Evolutionary conservation across 2,113 vertebrate species (phyloP), one percentile per base, ranked within the genome.

Genomic region (Ahaetulla prasina): DNA sequence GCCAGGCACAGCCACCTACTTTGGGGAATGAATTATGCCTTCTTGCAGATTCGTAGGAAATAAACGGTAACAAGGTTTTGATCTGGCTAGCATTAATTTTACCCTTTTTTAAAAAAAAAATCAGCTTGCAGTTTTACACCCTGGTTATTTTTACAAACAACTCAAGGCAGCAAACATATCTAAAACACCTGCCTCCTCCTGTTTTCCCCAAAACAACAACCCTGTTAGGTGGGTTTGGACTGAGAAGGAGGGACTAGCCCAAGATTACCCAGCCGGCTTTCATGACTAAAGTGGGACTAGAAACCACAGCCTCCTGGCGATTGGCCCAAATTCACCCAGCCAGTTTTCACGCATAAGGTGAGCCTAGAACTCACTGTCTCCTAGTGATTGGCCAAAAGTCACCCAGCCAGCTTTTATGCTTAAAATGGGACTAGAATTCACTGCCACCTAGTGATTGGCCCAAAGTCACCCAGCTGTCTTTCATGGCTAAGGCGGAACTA

Each of bases 331-430:
- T 8, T 60, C 57, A 60, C 3, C 9, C 57, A 60, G 1, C 9
- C 8, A 10, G 10, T 0, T 60, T 27, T 27, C 57, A 27, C 27
- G 57, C 3, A 1, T 60, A 60, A 60, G 9, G 0, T 1, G 57
- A 5, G 3, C 11, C 57, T 27, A 27, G 25, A 60, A 60, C 25
- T 27, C 25, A 60, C 0, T 1, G 0, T 60, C 25, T 60, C 57
- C 25, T 30, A 3, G 25, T 30, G 25, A 60, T 60, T 27, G 57
- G 2, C 25, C 57, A 8, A 27, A 27, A 27, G 1, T 60, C 57
- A 60, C 25, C 57, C 25, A 60, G 1, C 1, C 4, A 9, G 0
- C 0, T 27, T 30, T 60, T 25, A 60, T 27, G 3, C 1, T 3
- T 60, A 60, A 60, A 0, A 0, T 0, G 25, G 9, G 0, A 30